These are phyloP conservation scores for Sylvilagus bachmani DNA, from an alignment of 2,113 vertebrate species.

Conservation along the genomic window DNA sequence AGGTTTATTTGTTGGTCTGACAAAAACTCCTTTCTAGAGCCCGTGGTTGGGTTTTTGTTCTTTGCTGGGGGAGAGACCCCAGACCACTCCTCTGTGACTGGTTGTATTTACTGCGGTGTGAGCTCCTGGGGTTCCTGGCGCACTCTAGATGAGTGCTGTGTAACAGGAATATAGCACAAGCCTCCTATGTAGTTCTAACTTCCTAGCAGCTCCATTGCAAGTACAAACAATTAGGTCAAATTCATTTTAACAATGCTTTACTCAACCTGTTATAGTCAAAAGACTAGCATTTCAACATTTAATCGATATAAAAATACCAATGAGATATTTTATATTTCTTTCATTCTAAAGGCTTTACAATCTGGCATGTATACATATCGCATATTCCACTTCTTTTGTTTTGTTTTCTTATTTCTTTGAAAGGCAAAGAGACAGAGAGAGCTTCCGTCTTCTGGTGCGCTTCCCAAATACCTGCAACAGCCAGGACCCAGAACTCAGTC, in stretches of 20 bases:
- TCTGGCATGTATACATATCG: not conserved
- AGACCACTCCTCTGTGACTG: not conserved
- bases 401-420: no score
- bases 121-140: not conserved
- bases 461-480: no score
- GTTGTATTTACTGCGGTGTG: not conserved
- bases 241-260: conserved; percentile 27
- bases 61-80: not conserved
- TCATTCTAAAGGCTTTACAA: not conserved
- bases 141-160: not conserved
- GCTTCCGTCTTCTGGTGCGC: no score
- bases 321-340: not conserved
- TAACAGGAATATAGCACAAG: not conserved
- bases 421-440: no score
- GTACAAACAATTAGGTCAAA: not conserved
- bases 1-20: not conserved
- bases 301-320: not conserved
- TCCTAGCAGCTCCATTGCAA: not conserved
- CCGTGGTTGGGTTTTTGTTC: not conserved
- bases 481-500: no score
- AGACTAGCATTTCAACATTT: not conserved
- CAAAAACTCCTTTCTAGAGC: not conserved
- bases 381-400: not conserved
- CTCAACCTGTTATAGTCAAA: not conserved
- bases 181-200: not conserved